Percentiles rank a stretch among this genome's conserved stretches.
These are phyloP conservation scores for Orthosia gracilis DNA, from an alignment of 2,888 invertebrate species.

Conservation along the genomic window DNA sequence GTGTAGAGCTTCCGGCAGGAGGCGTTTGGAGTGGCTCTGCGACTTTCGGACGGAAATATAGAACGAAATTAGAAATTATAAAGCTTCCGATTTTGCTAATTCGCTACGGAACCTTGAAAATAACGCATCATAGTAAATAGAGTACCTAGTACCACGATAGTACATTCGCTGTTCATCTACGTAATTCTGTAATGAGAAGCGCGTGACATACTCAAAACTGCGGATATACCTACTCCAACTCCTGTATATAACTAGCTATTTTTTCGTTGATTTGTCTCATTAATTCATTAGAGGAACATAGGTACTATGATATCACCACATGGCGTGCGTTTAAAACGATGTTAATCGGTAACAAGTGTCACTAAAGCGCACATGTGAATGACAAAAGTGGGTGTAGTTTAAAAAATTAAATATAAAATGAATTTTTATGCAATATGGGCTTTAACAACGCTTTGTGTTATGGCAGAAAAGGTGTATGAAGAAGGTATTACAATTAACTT, in stretches of 20 bases:
- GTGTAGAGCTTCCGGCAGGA: too few species aligned
- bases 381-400: constrained; percentile 67
- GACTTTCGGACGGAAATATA: not conserved
- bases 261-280: constrained; percentile 81
- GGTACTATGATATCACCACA: constrained; percentile 82
- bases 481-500: constrained; percentile 57
- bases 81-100: not conserved
- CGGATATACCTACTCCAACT: constrained; percentile 67
- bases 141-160: constrained; percentile 26
- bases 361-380: constrained; percentile 77
- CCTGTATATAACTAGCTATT: constrained; percentile 66
- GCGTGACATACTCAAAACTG: constrained; percentile 79
- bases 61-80: not conserved
- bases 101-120: not conserved
- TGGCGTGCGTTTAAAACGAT: constrained; percentile 71
- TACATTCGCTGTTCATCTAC: constrained; percentile 31
- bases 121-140: constrained; percentile 40
- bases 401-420: constrained; percentile 61
- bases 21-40: not conserved
- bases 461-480: constrained; percentile 60
- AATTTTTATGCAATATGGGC: constrained; percentile 66
- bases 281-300: constrained; percentile 78
- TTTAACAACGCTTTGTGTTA: constrained; percentile 59
- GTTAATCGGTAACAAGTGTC: constrained; percentile 77
- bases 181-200: constrained; percentile 75